Evolutionary conservation across 2,113 vertebrate species (phyloP), one percentile per base, ranked within the genome.

Genomic region (Erythrocercus mccallii): DNA sequence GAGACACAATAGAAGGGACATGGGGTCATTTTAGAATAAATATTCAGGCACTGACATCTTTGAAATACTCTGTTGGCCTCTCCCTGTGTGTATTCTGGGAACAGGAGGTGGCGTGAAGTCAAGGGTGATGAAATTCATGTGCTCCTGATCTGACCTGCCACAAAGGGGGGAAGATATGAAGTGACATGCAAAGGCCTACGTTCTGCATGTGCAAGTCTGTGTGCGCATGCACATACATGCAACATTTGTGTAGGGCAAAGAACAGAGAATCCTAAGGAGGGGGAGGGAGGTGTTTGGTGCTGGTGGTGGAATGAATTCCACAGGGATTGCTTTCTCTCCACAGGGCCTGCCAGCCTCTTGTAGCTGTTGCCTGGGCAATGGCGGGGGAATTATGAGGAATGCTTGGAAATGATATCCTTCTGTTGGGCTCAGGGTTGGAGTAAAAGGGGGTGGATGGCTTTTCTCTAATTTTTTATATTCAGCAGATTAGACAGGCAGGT

Each of bases 291-390:
- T 47, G 21, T 33, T 66, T n/a, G 11, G 40, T 83, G 54, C 65
- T 72, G 73, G 28, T 92, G 92, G 83, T 88, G 86, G 95, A 86
- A 82, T 82, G 95, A 94, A 81, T 85, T 94, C 70, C 88, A 97
- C 97, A 96, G 93, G 95, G 94, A 88, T 86, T 66, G 86, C 76
- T 94, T 97, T 98, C 95, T 95, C 91, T 62, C 86, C 84, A 71
- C 94, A 91, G 92, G 93, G 91, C 84, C 56, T 5, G 71, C 90
- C 97, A 96, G 93, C 87, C 97, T 93, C 96, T 96, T 97, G 95
- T 93, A 97, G 96, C 96, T 97, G 98, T 98, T 98, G 98, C 98
- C 98, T 62, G 90, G 98, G 98, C 87, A 79, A 98, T 98, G 98
- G 97, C 96, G 97, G 96, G 95, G 94, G 96, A 97, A 97, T 97